Percentiles rank a stretch among this genome's conserved stretches.
Conservation (phyloP, 2,888 invertebrate species). For the Toxonevra muliebris region DNA sequence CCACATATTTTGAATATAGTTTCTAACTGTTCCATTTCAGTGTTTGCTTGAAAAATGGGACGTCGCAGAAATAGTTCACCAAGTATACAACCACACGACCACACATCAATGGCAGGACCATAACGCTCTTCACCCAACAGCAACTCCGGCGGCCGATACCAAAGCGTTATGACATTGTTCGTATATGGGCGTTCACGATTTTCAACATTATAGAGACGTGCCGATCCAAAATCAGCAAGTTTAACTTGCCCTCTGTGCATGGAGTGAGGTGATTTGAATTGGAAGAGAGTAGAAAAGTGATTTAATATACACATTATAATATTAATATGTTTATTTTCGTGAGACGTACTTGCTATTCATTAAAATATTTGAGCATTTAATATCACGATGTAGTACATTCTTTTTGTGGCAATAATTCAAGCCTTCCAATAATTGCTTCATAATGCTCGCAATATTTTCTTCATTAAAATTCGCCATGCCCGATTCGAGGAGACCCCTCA, state of each 20-base stretch:
- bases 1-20: slow-evolving; percentile 95
- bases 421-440: slow-evolving; percentile 95
- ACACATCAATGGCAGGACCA: slow-evolving; percentile 97
- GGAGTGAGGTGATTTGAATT: background rate
- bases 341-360: slow-evolving; percentile 93
- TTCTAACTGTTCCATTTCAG: slow-evolving; percentile 93
- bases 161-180: slow-evolving; percentile 97
- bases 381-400: slow-evolving; percentile 97
- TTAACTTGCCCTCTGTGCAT: slow-evolving; percentile 92
- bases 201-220: slow-evolving; percentile 93
- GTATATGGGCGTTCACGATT: slow-evolving; percentile 96
- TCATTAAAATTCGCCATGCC: slow-evolving; percentile 97
- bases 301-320: background rate
- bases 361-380: slow-evolving; percentile 98
- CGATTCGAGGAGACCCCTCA: slow-evolving; percentile 98
- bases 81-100: slow-evolving; percentile 99
- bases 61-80: slow-evolving; percentile 97
- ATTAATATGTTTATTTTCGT: background rate
- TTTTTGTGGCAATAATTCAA: slow-evolving; percentile 97
- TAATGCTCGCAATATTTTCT: slow-evolving; percentile 95
- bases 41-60: slow-evolving; percentile 94
- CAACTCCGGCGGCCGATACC: slow-evolving; percentile 98
- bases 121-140: slow-evolving; percentile 96
- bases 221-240: slow-evolving; percentile 97
- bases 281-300: background rate